Base-by-base conservation (phyloP, 2,888 invertebrate species). In the Sarcophaga variegata region DNA sequence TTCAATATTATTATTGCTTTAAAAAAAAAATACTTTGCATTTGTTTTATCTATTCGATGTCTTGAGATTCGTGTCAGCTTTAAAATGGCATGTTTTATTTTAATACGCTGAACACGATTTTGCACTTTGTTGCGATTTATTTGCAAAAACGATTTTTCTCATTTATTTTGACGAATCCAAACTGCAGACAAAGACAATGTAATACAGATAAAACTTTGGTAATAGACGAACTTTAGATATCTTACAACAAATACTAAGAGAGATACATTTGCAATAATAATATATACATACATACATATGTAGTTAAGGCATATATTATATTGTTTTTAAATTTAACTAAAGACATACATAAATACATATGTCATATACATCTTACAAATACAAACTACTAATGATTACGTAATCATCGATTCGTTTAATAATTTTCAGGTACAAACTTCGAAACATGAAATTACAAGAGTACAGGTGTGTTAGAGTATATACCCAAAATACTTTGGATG, bases 51-150 rank as follows among this genome's bases (percentile, higher is more conserved):
- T 17, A 14, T 54, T 37, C 10, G 12, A 4, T 71, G 37, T 70
- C 27, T 54, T 54, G 20, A 4, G 2, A 67, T 25, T 75, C 60
- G 20, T 62, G 11, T 25, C 22, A 81, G 74, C 66, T 80, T 37
- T 66, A 66, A 80, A 80, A 80, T 75, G 62, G 1, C 47, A 37
- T 77, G 37, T 76, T 70, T 77, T 54, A 64, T 82, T 81, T 85
- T 67, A 64, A 74, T 64, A 70, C 60, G 63, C 90, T 90, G 90
- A 92, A 92, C 92, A 92, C 90, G 92, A 90, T 90, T 92, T 92
- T 92, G 92, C 92, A 92, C 92, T 92, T 92, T 90, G 89, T 90
- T 90, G 90, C 85, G 89, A 90, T 89, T 90, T 89, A 87, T 88
- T 78, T 75, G 10, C 76, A 91, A 91, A 92, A 90, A 90, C 90